phyloP scores from a whole-genome alignment of 2,888 invertebrate species.

The Fragum sueziense region DNA sequence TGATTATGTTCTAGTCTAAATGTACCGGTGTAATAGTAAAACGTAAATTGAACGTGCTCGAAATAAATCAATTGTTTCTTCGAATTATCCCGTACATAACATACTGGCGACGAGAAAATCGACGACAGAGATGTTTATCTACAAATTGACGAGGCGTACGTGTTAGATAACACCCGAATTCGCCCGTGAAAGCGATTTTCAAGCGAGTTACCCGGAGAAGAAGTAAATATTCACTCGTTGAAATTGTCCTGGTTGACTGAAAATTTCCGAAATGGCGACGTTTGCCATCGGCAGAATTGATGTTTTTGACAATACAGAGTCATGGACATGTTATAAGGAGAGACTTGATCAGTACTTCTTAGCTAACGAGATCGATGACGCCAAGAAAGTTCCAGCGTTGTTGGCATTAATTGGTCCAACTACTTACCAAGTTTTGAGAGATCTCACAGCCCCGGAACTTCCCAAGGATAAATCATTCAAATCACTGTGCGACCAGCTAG shows the following conservation, averaged over 20 bases:
- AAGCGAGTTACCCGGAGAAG: not conserved
- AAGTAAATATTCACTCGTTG: not conserved
- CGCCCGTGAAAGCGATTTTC: too few species aligned
- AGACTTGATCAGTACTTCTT: slow-evolving; percentile 31
- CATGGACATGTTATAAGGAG: slow-evolving; percentile 33
- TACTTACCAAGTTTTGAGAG: slow-evolving; percentile 37
- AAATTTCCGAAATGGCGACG: slow-evolving; percentile 5
- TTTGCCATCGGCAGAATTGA: slow-evolving; percentile 27
- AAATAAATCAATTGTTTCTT: too few species aligned
- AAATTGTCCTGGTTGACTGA: not conserved
- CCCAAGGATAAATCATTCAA: slow-evolving; percentile 45
- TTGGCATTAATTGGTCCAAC: slow-evolving; percentile 51
- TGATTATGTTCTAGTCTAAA: too few species aligned
- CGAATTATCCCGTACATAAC: too few species aligned
- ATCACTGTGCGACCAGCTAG: slow-evolving; percentile 33
- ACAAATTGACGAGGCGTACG: too few species aligned
- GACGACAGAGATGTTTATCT: too few species aligned
- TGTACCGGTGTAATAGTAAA: too few species aligned
- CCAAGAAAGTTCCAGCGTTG: slow-evolving; percentile 46
- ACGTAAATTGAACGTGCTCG: too few species aligned
- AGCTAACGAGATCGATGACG: slow-evolving; percentile 23
- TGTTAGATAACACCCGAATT: too few species aligned
- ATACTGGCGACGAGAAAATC: too few species aligned
- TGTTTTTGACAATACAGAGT: slow-evolving; percentile 7
- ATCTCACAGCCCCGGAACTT: slow-evolving; percentile 43